Conservation (phyloP, 2,888 invertebrate species). For the Augochlorella aurata region DNA sequence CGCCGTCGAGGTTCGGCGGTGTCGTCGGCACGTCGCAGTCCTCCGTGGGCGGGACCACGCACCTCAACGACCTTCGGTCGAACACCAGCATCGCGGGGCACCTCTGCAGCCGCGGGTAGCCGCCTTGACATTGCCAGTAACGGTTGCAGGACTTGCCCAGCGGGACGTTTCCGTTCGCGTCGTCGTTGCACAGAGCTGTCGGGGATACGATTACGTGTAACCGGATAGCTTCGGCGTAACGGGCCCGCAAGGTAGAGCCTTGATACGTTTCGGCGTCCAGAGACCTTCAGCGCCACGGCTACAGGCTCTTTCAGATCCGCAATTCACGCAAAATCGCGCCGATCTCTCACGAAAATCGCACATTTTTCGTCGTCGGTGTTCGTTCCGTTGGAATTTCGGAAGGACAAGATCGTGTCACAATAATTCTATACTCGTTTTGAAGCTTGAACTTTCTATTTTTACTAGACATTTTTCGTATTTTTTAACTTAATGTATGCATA, state of each 20-base stretch:
- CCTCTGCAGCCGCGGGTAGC: constrained; percentile 94
- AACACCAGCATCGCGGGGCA: constrained; percentile 96
- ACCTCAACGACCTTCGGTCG: constrained; percentile 91
- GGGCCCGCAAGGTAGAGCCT: neutral
- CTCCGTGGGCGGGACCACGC: constrained; percentile 94
- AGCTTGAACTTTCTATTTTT: too few species aligned
- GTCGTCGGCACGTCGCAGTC: constrained; percentile 94
- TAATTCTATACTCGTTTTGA: too few species aligned
- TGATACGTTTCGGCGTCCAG: neutral
- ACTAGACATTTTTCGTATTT: too few species aligned
- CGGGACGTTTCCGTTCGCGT: constrained; percentile 94
- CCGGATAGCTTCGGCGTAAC: neutral
- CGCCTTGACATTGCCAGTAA: constrained; percentile 97
- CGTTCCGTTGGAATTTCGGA: too few species aligned
- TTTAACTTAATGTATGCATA: too few species aligned
- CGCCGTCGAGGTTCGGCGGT: constrained; percentile 82
- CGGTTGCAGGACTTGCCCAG: constrained; percentile 96
- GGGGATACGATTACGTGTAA: constrained; percentile 60
- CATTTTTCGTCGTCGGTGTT: too few species aligned
- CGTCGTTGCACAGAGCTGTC: constrained; percentile 94
- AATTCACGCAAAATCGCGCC: too few species aligned
- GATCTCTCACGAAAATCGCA: too few species aligned
- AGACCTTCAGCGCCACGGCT: neutral
- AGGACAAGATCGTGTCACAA: too few species aligned
- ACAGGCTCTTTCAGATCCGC: too few species aligned